Conservation (phyloP, 2,888 invertebrate genomes). For the Hesperia comma region DNA sequence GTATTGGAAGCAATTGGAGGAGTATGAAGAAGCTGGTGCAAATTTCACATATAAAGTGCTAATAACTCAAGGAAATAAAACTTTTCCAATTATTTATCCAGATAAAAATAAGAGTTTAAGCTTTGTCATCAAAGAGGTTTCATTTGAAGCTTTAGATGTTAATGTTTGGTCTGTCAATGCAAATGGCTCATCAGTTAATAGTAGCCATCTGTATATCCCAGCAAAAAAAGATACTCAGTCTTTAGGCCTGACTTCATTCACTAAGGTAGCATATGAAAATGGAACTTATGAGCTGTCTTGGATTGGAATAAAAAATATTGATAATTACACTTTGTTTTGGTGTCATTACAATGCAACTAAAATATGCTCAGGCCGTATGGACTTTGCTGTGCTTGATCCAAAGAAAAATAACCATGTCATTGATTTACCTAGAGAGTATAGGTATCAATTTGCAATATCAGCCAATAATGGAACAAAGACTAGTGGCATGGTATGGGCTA, state of each 20-base stretch:
- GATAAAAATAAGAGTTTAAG: slow-evolving; percentile 83
- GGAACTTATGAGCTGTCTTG: slow-evolving; percentile 84
- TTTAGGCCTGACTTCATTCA: slow-evolving; percentile 83
- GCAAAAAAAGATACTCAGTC: slow-evolving; percentile 70
- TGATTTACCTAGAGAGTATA: slow-evolving; percentile 83
- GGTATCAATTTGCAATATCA: slow-evolving; percentile 92
- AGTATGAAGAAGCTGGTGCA: slow-evolving; percentile 88
- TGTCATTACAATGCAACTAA: slow-evolving; percentile 80
- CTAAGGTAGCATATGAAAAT: slow-evolving; percentile 88
- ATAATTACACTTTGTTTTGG: slow-evolving; percentile 93
- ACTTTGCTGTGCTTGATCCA: slow-evolving; percentile 67
- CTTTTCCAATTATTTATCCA: slow-evolving; percentile 59
- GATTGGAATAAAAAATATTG: slow-evolving; percentile 84
- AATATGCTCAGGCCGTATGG: slow-evolving; percentile 82
- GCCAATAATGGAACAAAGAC: slow-evolving; percentile 88
- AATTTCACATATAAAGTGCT: slow-evolving; percentile 88
- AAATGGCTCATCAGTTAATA: slow-evolving; percentile 82
- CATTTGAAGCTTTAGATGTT: slow-evolving; percentile 72
- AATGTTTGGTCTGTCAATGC: slow-evolving; percentile 85
- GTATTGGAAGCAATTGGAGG: slow-evolving; percentile 91
- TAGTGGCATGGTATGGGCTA: slow-evolving; percentile 94
- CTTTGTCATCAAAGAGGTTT: slow-evolving; percentile 83
- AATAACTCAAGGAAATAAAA: slow-evolving; percentile 60
- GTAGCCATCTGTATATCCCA: slow-evolving; percentile 86
- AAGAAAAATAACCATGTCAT: slow-evolving; percentile 81